Evolutionary conservation across 2,888 invertebrate genomes (phyloP), one percentile per base, ranked within the genome.

Genomic region (Drosophila mettleri): DNA sequence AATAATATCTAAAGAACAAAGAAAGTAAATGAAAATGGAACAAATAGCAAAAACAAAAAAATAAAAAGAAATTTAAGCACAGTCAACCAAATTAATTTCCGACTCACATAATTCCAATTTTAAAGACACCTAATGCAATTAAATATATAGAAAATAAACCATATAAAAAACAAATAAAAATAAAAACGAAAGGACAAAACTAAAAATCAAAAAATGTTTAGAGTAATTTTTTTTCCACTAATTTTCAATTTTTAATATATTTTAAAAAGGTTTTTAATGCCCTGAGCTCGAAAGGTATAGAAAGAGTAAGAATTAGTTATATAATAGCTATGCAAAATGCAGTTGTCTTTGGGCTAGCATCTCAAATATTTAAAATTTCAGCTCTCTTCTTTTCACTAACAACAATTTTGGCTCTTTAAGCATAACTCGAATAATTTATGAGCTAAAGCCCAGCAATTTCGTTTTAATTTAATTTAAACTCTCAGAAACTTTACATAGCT

Each of bases 11-110:
- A 74, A 57, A 39, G 52, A 63, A 54, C 41, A 45, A 38, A 66
- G 48, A 38, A 48, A 51, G 34, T 9, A 20, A 18, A 29, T n/a
- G 36, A 66, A 54, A 66, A 65, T 46, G 55, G 61, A 55, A 43
- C 41, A 63, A 48, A 61, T 53, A 43, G 41, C 9, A 66, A 60
- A 69, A 72, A 66, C 9, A n/a, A 43, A 65, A 68, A 36, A 36
- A 29, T 2, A 53, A 34, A 52, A 41, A 9, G 5, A 12, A 69
- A 54, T 61, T 63, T 64, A 62, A 80, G 81, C 85, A 73, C 87
- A 84, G 72, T 86, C 77, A 72, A 74, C 27, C 33, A 38, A 67
- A 73, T 58, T 64, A 38, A 69, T 74, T 85, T 74, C 67, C 62
- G 34, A 57, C 45, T 64, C 74, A 75, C 61, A 68, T 70, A 62